Percentiles rank a stretch among this genome's conserved stretches.
Evolutionary conservation across 2,113 vertebrate genomes (phyloP).

Genomic region (Bufo gargarizans): DNA sequence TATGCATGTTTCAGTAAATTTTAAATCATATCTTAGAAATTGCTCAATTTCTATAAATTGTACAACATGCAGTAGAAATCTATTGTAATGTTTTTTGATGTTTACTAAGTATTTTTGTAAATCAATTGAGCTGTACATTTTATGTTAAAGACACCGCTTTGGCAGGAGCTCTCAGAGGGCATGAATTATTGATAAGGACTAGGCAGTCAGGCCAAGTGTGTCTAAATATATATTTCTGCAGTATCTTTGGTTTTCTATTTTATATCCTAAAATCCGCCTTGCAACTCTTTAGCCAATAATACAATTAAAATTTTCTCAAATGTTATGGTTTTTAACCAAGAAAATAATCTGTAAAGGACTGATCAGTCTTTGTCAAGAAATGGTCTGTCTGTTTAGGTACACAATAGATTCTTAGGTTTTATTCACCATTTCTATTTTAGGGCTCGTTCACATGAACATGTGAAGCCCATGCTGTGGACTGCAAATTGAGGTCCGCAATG

Average conservation of each 20-base stretch:
- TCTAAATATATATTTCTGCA: slow-evolving; percentile 54
- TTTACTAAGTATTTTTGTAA: slow-evolving; percentile 57
- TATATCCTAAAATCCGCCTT: slow-evolving; percentile 33
- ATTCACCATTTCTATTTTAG: slow-evolving; percentile 20
- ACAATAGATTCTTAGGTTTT: slow-evolving; percentile 30
- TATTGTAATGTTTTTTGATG: slow-evolving; percentile 43
- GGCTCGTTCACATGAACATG: too few relatives aligned
- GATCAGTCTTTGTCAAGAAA: slow-evolving; percentile 29
- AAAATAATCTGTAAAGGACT: slow-evolving; percentile 47
- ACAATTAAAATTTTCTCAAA: slow-evolving; percentile 30
- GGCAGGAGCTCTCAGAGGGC: slow-evolving; percentile 39
- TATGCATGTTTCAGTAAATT: background rate
- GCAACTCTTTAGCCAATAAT: slow-evolving; percentile 31
- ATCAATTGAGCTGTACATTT: slow-evolving; percentile 48
- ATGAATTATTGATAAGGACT: slow-evolving; percentile 56
- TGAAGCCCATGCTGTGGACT: too few relatives aligned
- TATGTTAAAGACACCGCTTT: slow-evolving; percentile 55
- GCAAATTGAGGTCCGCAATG: too few relatives aligned
- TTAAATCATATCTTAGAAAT: slow-evolving; percentile 47
- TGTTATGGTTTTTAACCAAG: slow-evolving; percentile 33
- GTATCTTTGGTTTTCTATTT: slow-evolving; percentile 47
- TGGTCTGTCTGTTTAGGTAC: slow-evolving; percentile 44
- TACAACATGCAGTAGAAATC: slow-evolving; percentile 27
- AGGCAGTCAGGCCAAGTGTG: slow-evolving; percentile 43
- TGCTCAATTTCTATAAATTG: slow-evolving; percentile 13